Evolutionary conservation across 2,797 vertebrate species (phyloP), one percentile per base, ranked within the genome.

Genomic region (Oreochromis mossambicus): DNA sequence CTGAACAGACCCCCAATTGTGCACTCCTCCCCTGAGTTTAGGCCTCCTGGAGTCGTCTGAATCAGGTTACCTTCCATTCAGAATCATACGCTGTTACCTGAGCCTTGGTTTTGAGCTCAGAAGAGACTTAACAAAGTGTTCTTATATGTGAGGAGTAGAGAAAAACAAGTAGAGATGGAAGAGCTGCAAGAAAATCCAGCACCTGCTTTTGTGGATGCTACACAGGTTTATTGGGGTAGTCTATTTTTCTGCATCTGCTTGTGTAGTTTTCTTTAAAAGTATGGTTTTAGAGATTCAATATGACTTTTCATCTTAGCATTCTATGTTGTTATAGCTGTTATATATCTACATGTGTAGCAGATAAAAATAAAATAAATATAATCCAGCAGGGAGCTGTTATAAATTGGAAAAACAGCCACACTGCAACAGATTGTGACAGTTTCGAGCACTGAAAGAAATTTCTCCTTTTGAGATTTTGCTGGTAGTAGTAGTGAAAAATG

Each of bases 1-100:
- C 41, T 73, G 89, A 95, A 96, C 96, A 96, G 94, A 94, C 84
- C 56, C 76, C 51, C 81, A 55, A 96, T 95, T 96, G 95, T 96
- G 82, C 56, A 36, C 68, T 68, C 78, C 83, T 87, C 82, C 89
- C 92, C 84, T 3, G 50, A 86, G 87, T 86, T 88, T 81, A 86
- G 92, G 92, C 93, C 94, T 91, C 89, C 82, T 81, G 90, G 92
- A 90, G 82, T 84, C 81, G 80, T 91, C 90, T 92, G 95, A 94
- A 87, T 96, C 95, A 68, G 93, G 94, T 96, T 96, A 95, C 95
- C 83, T 77, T 77, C 78, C 86, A 92, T 88, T 92, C 84, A 63
- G 52, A 83, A 87, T 83, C 89, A 63, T 83, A 56, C 84, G 19
- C 82, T 87, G 95, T 94, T 94, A 96, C 91, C 94, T 87, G 95